These are phyloP conservation scores for Callipepla squamata DNA, from an alignment of 2,113 vertebrate species.

Conservation along the genomic window DNA sequence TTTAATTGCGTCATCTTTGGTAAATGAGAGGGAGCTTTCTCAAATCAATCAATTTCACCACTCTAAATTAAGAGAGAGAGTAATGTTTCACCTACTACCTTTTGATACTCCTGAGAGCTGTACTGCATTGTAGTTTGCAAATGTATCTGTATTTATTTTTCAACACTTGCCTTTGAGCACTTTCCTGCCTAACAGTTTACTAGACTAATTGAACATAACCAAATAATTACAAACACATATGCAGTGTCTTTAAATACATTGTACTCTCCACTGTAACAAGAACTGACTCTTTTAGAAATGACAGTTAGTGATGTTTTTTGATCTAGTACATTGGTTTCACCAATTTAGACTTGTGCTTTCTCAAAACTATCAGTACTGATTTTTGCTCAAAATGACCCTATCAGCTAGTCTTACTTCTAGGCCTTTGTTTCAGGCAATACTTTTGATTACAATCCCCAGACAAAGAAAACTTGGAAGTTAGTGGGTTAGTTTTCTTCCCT, in stretches of 20 bases:
- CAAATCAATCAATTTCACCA: neutral
- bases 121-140: neutral
- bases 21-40: neutral
- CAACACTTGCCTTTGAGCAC: neutral
- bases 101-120: neutral
- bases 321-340: neutral
- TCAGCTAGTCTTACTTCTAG: neutral
- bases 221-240: neutral
- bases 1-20: neutral
- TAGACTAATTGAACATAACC: neutral
- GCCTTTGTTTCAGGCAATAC: neutral
- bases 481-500: neutral
- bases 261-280: neutral
- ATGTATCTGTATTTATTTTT: constrained; percentile 3
- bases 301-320: neutral
- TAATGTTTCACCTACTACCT: neutral
- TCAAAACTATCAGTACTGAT: neutral
- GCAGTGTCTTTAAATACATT: neutral
- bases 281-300: neutral
- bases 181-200: neutral
- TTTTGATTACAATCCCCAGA: neutral
- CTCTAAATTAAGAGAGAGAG: neutral
- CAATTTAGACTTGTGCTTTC: neutral
- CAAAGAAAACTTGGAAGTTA: neutral
- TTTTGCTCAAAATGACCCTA: neutral